Conservation (phyloP, 2,113 vertebrate species). For the Kryptolebias marmoratus region DNA sequence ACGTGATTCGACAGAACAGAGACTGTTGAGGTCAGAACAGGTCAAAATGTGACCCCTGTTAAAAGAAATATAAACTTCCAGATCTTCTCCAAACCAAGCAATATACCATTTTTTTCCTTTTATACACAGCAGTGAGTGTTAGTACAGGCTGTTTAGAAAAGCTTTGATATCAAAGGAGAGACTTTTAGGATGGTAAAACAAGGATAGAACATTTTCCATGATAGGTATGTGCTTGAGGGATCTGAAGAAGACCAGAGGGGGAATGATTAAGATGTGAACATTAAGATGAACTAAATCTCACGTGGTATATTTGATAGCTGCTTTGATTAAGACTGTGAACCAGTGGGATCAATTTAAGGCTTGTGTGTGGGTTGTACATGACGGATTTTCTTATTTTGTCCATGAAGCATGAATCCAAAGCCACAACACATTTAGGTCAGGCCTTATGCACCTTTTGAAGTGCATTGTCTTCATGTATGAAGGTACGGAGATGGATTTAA, state of each 20-base stretch:
- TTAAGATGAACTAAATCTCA: constrained; percentile 30
- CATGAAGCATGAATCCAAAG: neutral
- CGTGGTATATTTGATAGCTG: constrained; percentile 15
- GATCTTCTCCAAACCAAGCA: neutral
- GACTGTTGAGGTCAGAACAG: neutral
- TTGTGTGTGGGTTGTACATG: constrained; percentile 26
- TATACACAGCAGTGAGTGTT: neutral
- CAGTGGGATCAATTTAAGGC: constrained; percentile 19
- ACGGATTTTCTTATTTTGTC: constrained; percentile 14
- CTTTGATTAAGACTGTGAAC: constrained; percentile 32
- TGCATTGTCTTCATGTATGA: neutral
- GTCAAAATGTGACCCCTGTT: neutral
- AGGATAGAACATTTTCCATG: constrained; percentile 25
- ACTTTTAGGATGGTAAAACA: constrained; percentile 23
- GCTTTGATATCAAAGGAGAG: constrained; percentile 17
- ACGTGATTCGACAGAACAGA: neutral
- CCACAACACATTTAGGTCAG: neutral
- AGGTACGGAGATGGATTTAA: neutral
- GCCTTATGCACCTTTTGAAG: neutral
- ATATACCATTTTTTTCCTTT: no score
- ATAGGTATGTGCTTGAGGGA: constrained; percentile 23
- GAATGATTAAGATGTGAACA: constrained; percentile 53
- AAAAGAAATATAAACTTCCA: neutral
- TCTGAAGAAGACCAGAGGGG: constrained; percentile 35
- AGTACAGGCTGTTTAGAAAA: neutral